Base-by-base conservation (phyloP, 2,797 vertebrate genomes). In the Typhlichthys eigenmanni region DNA sequence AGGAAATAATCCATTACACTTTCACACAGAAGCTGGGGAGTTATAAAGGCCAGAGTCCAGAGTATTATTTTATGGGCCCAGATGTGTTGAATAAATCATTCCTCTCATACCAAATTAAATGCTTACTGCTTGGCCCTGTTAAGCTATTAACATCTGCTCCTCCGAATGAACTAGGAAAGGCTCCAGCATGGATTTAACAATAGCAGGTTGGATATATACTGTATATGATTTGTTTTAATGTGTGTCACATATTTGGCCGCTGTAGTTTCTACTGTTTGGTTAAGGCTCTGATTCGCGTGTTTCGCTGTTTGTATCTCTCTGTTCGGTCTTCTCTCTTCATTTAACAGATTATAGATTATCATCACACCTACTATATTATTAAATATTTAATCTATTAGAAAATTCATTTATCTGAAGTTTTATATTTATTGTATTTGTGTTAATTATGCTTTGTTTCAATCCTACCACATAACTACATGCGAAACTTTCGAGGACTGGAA, bases 21-120 rank as follows among this genome's bases (percentile, higher is more conserved):
- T 58, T 60, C 50, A 60, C 50, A 38, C 43, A 19, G 49, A 43
- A 24, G 52, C 50, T 14, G 4, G 53, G 64, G 70, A 72, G 59
- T 60, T 73, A 54, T 79, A 71, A 80, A 83, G 68, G 69, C 73
- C 69, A 34, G 62, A 74, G 75, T 72, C 75, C 69, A 66, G 61
- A 64, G 78, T 13, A 51, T 57, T 82, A 58, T 78, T 89, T 86
- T 86, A 87, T 74, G 68, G 66, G 61, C 74, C 81, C 85, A 84
- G 85, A 89, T 89, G 89, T 85, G 80, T 75, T 84, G 71, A 82
- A 88, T 90, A 83, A 87, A 90, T 87, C 69, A 84, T 85, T 87
- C 80, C 38, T 47, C 24, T n/a, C 34, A 80, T 72, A 86, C 74
- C 76, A 79, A 84, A 89, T 88, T 87, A 88, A 88, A 88, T 81